These are phyloP conservation scores for Megamerina dolium DNA, from an alignment of 2,888 invertebrate genomes.

Conservation along the genomic window DNA sequence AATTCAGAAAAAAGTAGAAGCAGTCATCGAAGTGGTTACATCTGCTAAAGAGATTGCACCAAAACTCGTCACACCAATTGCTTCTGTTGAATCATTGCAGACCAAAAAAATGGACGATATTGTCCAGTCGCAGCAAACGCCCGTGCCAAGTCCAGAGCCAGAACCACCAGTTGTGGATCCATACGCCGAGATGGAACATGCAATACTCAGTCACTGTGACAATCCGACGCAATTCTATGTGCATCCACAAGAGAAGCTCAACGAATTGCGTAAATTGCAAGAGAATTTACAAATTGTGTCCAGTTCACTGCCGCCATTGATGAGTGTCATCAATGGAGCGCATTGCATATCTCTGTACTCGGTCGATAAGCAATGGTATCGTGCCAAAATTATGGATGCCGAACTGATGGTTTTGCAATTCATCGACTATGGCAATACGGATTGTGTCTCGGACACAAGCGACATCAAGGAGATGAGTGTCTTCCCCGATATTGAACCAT, in stretches of 20 bases:
- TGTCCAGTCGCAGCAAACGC: slow-evolving; percentile 7
- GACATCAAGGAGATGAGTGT: slow-evolving; percentile 56
- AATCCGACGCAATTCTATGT: slow-evolving; percentile 72
- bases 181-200: slow-evolving; percentile 47
- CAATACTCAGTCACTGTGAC: slow-evolving; percentile 65
- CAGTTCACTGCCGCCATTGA: slow-evolving; percentile 52
- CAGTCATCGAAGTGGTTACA: neutral
- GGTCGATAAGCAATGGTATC: slow-evolving; percentile 82
- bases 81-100: too few species aligned
- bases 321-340: slow-evolving; percentile 52
- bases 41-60: neutral
- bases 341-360: slow-evolving; percentile 74
- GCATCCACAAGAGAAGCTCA: slow-evolving; percentile 57
- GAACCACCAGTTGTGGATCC: slow-evolving; percentile 30
- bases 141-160: slow-evolving; percentile 29
- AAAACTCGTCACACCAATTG: neutral
- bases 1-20: neutral
- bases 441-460: slow-evolving; percentile 61
- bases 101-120: neutral
- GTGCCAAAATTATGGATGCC: slow-evolving; percentile 78
- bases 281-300: slow-evolving; percentile 59
- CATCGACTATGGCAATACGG: slow-evolving; percentile 74
- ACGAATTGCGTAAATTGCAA: slow-evolving; percentile 58
- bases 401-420: slow-evolving; percentile 73
- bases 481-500: slow-evolving; percentile 51